Conservation (phyloP, 2,113 vertebrate species). For the Gambusia affinis region DNA sequence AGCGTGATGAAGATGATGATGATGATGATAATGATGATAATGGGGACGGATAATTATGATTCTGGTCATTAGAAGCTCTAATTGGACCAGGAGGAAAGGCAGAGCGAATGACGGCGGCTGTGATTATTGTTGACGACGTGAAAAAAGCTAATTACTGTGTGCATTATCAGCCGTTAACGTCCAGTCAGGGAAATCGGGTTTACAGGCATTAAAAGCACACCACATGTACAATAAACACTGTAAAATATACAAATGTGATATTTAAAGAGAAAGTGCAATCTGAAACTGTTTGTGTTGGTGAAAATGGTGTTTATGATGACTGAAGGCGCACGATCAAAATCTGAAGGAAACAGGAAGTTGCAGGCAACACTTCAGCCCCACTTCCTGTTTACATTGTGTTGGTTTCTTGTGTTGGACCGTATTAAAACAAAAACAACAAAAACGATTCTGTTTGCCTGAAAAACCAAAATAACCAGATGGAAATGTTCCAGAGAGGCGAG, state of each 20-base stretch:
- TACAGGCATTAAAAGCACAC: slow-evolving; percentile 37
- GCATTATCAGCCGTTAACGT: slow-evolving; percentile 38
- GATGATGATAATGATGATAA: slow-evolving; percentile 22
- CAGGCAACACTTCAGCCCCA: slow-evolving; percentile 22
- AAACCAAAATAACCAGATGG: background rate
- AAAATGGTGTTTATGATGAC: background rate
- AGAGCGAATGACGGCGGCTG: slow-evolving; percentile 11
- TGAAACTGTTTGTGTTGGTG: slow-evolving; percentile 11
- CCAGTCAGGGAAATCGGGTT: slow-evolving; percentile 43
- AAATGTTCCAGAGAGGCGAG: too few relatives aligned
- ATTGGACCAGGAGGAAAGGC: slow-evolving; percentile 14
- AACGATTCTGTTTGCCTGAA: slow-evolving; percentile 16
- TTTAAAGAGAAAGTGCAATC: slow-evolving; percentile 26
- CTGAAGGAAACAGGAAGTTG: slow-evolving; percentile 36
- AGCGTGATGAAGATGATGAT: slow-evolving; percentile 20
- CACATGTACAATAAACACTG: slow-evolving; percentile 39
- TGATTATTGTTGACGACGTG: slow-evolving; percentile 20
- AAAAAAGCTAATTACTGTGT: slow-evolving; percentile 49
- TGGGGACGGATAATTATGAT: slow-evolving; percentile 16
- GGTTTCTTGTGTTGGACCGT: slow-evolving; percentile 60
- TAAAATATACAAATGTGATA: slow-evolving; percentile 28
- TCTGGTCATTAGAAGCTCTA: slow-evolving; percentile 36
- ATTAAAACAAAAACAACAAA: slow-evolving; percentile 58
- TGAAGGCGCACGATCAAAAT: slow-evolving; percentile 40
- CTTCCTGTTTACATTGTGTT: slow-evolving; percentile 65